Base-by-base conservation (phyloP, 2,797 vertebrate species). In the Acestrorhynchus altus region DNA sequence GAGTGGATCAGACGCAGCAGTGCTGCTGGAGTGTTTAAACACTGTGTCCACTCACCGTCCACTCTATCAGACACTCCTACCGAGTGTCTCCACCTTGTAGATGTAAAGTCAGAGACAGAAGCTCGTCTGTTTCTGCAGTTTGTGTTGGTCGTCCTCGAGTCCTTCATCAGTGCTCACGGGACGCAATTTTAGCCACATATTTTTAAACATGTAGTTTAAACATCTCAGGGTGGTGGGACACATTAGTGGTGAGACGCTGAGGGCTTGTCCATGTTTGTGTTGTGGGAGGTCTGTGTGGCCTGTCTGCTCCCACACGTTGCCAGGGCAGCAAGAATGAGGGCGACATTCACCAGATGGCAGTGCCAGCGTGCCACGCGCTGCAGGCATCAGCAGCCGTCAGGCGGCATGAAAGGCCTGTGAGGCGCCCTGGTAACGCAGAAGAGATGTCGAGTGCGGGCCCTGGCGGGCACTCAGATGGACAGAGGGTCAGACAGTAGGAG, bases 281-380 rank as follows among this genome's bases (percentile, higher is more conserved):
- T 40, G 40, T 18, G 49, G 46, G 51, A 39, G 44, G 9, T 65
- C 89, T 83, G 86, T 76, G 7, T 74, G 76, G 72, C 88, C 88
- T 87, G 90, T 89, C 85, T 90, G 90, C 88, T 88, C 81, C 83
- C 85, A 73, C 86, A 83, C 85, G 54, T 67, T 72, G 84, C 83
- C 84, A 83, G 83, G 76, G 85, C 82, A 31, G 31, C 85, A 82
- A 80, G 69, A 81, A 70, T 91, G 89, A 89, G 77, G 35, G 88
- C 64, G 86, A 87, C 89, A 66, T 86, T 82, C 73, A 86, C 88
- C 92, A 94, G 92, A 93, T 86, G 84, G 85, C 76, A 60, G 72
- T 69, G 77, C 74, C 79, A 75, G 89, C 78, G 72, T 89, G 60
- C 56, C 68, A 83, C 22, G 26, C 59, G 16, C 67, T 54, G 39